Percentiles rank a stretch among this genome's conserved stretches.
Conservation (phyloP, 2,888 invertebrate species). For the Callyntrura sp. region DNA sequence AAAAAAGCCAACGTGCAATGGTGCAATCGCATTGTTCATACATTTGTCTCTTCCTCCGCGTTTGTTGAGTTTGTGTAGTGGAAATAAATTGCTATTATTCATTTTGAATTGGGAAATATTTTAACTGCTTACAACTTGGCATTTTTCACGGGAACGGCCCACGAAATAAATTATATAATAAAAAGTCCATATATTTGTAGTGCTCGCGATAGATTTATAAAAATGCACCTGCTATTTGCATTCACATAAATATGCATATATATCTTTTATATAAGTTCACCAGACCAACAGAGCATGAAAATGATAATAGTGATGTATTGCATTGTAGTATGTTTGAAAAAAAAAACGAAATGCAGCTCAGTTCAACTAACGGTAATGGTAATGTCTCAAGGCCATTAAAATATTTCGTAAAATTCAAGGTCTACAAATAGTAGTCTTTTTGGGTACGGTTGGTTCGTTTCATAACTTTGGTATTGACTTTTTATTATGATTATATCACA, state of each 20-base stretch:
- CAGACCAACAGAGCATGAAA: neutral
- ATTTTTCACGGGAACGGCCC: too few species aligned
- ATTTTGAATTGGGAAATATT: too few species aligned
- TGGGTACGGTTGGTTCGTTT: slow-evolving; percentile 47
- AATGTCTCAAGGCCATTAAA: slow-evolving; percentile 40
- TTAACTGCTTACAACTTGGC: too few species aligned
- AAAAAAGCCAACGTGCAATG: too few species aligned
- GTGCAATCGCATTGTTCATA: too few species aligned
- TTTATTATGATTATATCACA: slow-evolving; percentile 28
- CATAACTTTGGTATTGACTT: slow-evolving; percentile 69
- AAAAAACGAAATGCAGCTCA: neutral
- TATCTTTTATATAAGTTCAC: neutral
- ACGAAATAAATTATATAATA: neutral
- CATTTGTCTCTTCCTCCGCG: too few species aligned
- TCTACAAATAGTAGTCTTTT: slow-evolving; percentile 14
- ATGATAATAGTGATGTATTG: neutral
- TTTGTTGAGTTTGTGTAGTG: too few species aligned
- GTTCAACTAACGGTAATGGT: too few species aligned
- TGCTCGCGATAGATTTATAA: too few species aligned
- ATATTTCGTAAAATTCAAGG: slow-evolving; percentile 52
- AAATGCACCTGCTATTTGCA: neutral
- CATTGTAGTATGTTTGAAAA: slow-evolving; percentile 12
- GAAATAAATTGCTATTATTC: too few species aligned
- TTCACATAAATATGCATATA: neutral
- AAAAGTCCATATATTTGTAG: too few species aligned